Conservation (phyloP, 2,113 vertebrate genomes). For the Oenanthe oenanthe region DNA sequence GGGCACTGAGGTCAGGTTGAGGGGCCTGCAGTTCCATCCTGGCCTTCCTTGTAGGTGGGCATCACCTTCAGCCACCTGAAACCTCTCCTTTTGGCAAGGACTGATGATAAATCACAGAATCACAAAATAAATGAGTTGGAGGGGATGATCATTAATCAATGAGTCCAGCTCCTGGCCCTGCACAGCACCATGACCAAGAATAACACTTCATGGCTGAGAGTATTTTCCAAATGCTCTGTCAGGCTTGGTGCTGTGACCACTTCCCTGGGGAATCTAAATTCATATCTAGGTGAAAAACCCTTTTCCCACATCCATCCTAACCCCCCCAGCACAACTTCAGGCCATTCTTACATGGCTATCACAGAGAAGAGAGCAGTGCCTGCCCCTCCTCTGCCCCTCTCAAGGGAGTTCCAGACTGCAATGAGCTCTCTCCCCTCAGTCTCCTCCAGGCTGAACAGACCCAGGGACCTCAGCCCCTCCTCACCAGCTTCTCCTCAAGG, state of each 20-base stretch:
- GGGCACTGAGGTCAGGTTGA: background rate
- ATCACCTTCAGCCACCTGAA: background rate
- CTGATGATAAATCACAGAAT: background rate
- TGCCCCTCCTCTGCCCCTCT: no score
- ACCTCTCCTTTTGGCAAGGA: accelerated
- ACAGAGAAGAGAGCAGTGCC: background rate
- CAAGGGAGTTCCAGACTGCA: background rate
- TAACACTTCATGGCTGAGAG: no score
- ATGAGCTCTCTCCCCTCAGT: background rate
- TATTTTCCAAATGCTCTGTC: background rate
- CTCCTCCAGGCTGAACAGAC: background rate
- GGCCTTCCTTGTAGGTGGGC: no score
- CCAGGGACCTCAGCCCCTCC: background rate
- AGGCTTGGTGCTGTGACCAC: background rate
- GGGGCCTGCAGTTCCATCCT: background rate
- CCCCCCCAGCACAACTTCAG: background rate
- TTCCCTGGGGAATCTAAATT: background rate
- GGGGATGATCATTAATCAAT: background rate
- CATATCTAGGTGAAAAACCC: background rate
- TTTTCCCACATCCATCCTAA: background rate
- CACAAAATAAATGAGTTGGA: background rate
- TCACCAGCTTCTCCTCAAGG: background rate
- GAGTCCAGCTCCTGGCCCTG: background rate
- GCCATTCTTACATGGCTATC: background rate
- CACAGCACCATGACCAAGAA: background rate